Conservation (phyloP, 2,113 vertebrate species). For the Lagopus leucura region DNA sequence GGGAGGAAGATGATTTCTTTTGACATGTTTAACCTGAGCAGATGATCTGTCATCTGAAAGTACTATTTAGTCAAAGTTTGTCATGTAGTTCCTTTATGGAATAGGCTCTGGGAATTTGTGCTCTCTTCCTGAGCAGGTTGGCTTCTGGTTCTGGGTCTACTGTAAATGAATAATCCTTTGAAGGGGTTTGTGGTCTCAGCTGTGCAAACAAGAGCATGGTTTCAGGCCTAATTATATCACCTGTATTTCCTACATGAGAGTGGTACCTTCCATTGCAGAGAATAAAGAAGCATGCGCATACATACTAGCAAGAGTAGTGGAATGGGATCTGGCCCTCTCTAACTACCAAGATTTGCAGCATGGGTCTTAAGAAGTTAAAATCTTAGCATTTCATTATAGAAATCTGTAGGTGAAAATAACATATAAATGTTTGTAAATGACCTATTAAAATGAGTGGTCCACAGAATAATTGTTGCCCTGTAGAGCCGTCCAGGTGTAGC, state of each 20-base stretch:
- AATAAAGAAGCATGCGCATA: not conserved
- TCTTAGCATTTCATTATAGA: not conserved
- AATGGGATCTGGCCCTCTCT: not conserved
- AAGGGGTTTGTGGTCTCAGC: not conserved
- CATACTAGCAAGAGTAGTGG: not conserved
- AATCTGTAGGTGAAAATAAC: not conserved
- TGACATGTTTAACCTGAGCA: not conserved
- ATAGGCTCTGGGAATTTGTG: not conserved
- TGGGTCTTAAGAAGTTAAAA: slow-evolving; percentile 21
- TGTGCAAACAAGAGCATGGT: not conserved
- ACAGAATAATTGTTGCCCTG: not conserved
- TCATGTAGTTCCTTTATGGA: not conserved
- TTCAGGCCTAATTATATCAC: not conserved
- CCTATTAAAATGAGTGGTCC: not conserved
- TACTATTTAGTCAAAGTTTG: not conserved
- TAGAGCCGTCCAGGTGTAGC: not conserved
- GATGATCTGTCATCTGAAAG: not conserved
- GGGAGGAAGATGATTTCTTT: not conserved
- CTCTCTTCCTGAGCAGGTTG: not conserved
- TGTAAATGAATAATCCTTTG: not conserved
- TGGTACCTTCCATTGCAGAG: not conserved
- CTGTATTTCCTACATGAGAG: not conserved
- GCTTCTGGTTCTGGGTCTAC: not conserved
- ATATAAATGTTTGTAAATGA: not conserved
- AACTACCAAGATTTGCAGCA: not conserved